Conservation (phyloP, 2,888 invertebrate genomes). For the Drosophila conformis region DNA sequence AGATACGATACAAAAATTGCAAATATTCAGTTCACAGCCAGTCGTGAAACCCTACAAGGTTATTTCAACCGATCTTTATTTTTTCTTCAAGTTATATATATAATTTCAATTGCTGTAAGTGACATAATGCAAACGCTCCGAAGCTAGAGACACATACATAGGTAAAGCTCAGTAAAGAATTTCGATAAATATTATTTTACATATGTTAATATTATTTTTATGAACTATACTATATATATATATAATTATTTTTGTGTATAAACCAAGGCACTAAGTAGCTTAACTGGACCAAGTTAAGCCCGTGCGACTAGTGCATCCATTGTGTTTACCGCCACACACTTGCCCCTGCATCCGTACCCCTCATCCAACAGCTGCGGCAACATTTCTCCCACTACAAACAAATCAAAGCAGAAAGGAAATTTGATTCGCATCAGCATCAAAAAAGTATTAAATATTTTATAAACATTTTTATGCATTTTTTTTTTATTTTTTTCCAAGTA, state of each 20-base stretch:
- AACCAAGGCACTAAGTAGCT: slow-evolving; percentile 46
- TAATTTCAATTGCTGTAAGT: slow-evolving; percentile 11
- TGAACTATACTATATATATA: not conserved
- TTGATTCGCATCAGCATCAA: slow-evolving; percentile 39
- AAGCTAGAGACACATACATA: slow-evolving; percentile 15
- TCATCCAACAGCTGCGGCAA: not conserved
- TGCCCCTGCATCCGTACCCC: slow-evolving; percentile 25
- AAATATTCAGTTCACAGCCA: not conserved
- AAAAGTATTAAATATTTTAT: slow-evolving; percentile 74
- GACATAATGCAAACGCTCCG: slow-evolving; percentile 5
- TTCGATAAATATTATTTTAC: slow-evolving; percentile 7
- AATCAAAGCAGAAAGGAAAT: slow-evolving; percentile 11
- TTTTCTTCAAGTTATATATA: slow-evolving; percentile 14
- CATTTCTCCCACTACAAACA: slow-evolving; percentile 5
- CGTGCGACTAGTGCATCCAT: slow-evolving; percentile 39
- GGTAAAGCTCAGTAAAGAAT: slow-evolving; percentile 45
- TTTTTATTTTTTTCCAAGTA: slow-evolving; percentile 8
- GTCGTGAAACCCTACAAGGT: not conserved
- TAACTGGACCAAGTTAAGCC: slow-evolving; percentile 54
- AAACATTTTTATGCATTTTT: slow-evolving; percentile 33
- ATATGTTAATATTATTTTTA: slow-evolving; percentile 1
- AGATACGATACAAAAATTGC: not conserved
- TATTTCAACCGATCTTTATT: not conserved
- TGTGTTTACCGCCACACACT: slow-evolving; percentile 38
- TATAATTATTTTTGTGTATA: not conserved